Conservation (phyloP, 2,888 invertebrate genomes). For the Charanyca ferruginea region DNA sequence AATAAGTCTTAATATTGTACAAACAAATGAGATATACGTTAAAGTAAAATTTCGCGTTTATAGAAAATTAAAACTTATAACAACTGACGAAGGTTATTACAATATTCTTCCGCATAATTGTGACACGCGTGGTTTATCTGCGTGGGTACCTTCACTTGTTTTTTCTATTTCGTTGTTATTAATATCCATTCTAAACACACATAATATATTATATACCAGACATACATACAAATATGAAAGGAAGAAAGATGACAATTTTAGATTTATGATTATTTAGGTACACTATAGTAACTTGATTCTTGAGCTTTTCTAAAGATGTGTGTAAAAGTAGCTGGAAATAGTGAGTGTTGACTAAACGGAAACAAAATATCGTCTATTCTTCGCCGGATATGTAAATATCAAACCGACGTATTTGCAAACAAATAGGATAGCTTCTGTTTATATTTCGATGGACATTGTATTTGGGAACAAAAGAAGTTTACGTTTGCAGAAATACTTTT, state of each 20-base stretch:
- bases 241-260: background rate
- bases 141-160: too few relatives aligned
- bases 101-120: too few relatives aligned
- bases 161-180: too few relatives aligned
- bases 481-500: background rate
- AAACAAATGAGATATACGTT: too few relatives aligned
- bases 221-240: background rate
- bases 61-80: too few relatives aligned
- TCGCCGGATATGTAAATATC: slow-evolving; percentile 19
- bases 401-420: slow-evolving; percentile 36
- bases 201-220: too few relatives aligned
- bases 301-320: background rate
- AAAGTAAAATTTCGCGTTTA: too few relatives aligned
- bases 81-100: too few relatives aligned
- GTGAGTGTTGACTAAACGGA: slow-evolving; percentile 10
- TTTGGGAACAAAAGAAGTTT: slow-evolving; percentile 9
- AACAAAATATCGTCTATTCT: slow-evolving; percentile 35
- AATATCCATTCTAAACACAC: too few relatives aligned
- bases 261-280: background rate
- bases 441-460: slow-evolving; percentile 18
- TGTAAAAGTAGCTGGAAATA: slow-evolving; percentile 1
- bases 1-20: too few relatives aligned
- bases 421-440: slow-evolving; percentile 32
- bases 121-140: too few relatives aligned
- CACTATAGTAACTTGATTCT: background rate